Percentiles rank a stretch among this genome's conserved stretches.
These are phyloP conservation scores for Cryptops parisi DNA, from an alignment of 2,888 invertebrate species.

Conservation along the genomic window DNA sequence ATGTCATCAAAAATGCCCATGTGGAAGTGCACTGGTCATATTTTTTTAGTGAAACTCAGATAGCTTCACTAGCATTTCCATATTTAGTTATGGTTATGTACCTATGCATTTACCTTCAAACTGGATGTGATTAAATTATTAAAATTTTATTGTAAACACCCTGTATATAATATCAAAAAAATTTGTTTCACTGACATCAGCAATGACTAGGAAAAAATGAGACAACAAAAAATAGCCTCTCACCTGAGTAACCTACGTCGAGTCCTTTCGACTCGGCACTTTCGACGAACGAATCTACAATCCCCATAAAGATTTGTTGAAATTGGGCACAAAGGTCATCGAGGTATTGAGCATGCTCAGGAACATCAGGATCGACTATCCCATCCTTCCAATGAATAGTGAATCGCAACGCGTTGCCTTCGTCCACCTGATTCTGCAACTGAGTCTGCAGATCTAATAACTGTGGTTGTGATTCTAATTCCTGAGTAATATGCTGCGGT, in stretches of 20 bases:
- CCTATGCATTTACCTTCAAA: too few relatives aligned
- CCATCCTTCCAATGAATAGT: constrained; percentile 26
- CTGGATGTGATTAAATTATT: not conserved
- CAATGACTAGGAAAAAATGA: not conserved
- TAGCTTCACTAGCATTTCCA: too few relatives aligned
- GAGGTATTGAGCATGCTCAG: constrained; percentile 41
- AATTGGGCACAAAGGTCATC: constrained; percentile 48
- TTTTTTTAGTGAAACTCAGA: too few relatives aligned
- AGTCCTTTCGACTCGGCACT: constrained; percentile 41
- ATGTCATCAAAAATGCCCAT: too few relatives aligned
- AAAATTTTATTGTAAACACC: not conserved
- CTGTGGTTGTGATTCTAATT: not conserved
- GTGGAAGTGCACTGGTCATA: too few relatives aligned
- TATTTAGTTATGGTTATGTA: too few relatives aligned
- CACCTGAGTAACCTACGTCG: constrained; percentile 9
- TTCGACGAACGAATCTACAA: constrained; percentile 52
- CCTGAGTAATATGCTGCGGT: not conserved
- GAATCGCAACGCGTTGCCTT: constrained; percentile 48
- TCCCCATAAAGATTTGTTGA: constrained; percentile 48
- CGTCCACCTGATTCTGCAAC: constrained; percentile 48
- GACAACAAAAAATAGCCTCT: not conserved
- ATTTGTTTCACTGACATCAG: too few relatives aligned
- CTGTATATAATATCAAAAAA: too few relatives aligned
- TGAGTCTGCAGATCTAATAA: constrained; percentile 2
- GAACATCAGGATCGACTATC: constrained; percentile 25